These are phyloP conservation scores for Operophtera brumata DNA, from an alignment of 2,888 invertebrate genomes.

Conservation along the genomic window DNA sequence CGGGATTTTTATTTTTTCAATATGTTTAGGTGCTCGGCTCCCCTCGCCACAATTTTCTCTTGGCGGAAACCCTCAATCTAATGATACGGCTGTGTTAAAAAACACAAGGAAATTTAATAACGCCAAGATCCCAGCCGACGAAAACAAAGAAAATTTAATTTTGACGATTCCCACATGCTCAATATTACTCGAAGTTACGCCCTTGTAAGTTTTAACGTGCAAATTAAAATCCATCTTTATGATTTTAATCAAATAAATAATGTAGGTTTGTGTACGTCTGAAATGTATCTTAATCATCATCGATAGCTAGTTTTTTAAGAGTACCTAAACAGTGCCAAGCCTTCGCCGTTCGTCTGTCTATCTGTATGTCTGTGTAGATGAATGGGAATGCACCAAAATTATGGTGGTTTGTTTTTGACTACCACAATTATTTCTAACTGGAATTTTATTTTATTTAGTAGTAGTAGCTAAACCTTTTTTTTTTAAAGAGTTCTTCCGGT, in stretches of 20 bases:
- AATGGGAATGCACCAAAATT: too few species aligned
- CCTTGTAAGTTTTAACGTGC: conserved; percentile 50
- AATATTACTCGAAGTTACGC: conserved; percentile 70
- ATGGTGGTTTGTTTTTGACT: too few species aligned
- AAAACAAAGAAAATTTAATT: conserved; percentile 81
- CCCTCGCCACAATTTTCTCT: conserved; percentile 80
- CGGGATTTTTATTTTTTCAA: conserved; percentile 80
- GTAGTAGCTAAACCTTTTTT: too few species aligned
- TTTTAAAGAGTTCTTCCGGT: too few species aligned
- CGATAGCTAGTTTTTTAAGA: too few species aligned
- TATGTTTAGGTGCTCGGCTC: conserved; percentile 75
- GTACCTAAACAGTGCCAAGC: too few species aligned
- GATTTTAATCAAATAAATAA: background rate
- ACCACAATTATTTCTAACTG: too few species aligned
- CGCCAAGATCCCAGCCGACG: conserved; percentile 66
- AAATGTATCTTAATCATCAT: background rate
- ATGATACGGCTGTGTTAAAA: conserved; percentile 82
- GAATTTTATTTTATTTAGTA: too few species aligned
- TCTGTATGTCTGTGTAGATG: too few species aligned
- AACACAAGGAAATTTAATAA: conserved; percentile 82
- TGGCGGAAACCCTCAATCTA: conserved; percentile 81
- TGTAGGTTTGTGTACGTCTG: background rate
- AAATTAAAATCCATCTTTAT: conserved; percentile 51
- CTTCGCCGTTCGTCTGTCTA: too few species aligned
- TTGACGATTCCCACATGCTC: conserved; percentile 79